These are phyloP conservation scores for Melanotaenia boesemani DNA, from an alignment of 2,797 vertebrate species.

Conservation along the genomic window DNA sequence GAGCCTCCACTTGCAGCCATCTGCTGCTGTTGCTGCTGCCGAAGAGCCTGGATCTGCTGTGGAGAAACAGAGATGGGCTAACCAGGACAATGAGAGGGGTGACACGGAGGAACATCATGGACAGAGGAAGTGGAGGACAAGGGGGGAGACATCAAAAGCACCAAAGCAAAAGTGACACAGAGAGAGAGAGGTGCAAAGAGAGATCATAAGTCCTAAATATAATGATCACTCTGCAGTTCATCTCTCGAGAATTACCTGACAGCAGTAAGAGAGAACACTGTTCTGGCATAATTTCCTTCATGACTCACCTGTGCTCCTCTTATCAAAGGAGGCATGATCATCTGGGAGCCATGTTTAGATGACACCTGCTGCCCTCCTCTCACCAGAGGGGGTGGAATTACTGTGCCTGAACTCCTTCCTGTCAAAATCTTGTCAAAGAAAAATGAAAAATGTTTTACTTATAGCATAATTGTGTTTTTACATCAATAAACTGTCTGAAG, in stretches of 20 bases:
- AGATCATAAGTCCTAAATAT: slow-evolving; percentile 55
- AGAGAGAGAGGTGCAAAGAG: slow-evolving; percentile 60
- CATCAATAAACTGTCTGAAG: background rate
- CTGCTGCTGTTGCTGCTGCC: slow-evolving; percentile 92
- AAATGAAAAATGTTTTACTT: slow-evolving; percentile 11
- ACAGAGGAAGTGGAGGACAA: slow-evolving; percentile 50
- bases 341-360: slow-evolving; percentile 90
- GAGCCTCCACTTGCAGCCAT: slow-evolving; percentile 70
- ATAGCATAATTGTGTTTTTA: background rate
- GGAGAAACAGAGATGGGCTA: slow-evolving; percentile 86
- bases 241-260: slow-evolving; percentile 16
- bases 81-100: slow-evolving; percentile 62
- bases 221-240: slow-evolving; percentile 29
- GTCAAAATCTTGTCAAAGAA: slow-evolving; percentile 82
- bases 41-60: slow-evolving; percentile 94
- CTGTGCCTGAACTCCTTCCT: slow-evolving; percentile 85
- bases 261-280: background rate
- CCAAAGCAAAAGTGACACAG: slow-evolving; percentile 64
- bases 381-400: slow-evolving; percentile 94
- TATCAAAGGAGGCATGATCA: slow-evolving; percentile 96
- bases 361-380: slow-evolving; percentile 90
- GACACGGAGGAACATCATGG: slow-evolving; percentile 47
- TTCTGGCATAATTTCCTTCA: slow-evolving; percentile 1
- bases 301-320: slow-evolving; percentile 92
- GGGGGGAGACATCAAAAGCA: slow-evolving; percentile 55